A percentile compares a stretch with the other conserved stretches of the same genome.
Evolutionary conservation across 2,113 vertebrate species (phyloP).

Genomic region (Colossoma macropomum): DNA sequence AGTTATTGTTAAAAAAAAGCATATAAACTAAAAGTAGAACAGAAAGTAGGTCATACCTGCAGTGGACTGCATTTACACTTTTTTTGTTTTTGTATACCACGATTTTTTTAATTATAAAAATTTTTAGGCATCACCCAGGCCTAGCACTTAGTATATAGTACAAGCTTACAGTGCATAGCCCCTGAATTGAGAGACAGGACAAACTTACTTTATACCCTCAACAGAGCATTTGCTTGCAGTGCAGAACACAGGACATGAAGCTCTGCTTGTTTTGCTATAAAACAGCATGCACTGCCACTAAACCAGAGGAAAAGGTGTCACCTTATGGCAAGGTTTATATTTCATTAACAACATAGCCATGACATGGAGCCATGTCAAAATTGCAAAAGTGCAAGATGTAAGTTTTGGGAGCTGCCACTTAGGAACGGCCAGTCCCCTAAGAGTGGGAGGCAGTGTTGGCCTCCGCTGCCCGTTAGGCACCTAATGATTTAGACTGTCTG

Average conservation of each 20-base stretch:
- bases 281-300: neutral
- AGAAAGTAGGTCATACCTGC: no score
- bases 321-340: conserved; percentile 23
- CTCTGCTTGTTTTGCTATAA: neutral
- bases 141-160: neutral
- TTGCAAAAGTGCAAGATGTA: conserved; percentile 23
- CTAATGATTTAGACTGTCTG: conserved; percentile 25
- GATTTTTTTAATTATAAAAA: no score
- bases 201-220: neutral
- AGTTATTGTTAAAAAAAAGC: no score
- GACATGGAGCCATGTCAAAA: conserved; percentile 1
- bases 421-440: conserved; percentile 18
- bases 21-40: no score
- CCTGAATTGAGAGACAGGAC: neutral
- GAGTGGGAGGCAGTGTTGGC: conserved; percentile 28
- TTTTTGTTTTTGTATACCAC: no score
- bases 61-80: no score
- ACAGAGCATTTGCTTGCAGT: neutral
- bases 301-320: conserved; percentile 6
- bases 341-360: neutral
- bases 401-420: conserved; percentile 28
- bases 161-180: neutral
- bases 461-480: conserved; percentile 37
- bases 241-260: conserved; percentile 1
- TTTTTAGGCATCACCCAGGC: no score